phyloP scores from a whole-genome alignment of 2,888 invertebrate species.

The Trichopoda pennipes region DNA sequence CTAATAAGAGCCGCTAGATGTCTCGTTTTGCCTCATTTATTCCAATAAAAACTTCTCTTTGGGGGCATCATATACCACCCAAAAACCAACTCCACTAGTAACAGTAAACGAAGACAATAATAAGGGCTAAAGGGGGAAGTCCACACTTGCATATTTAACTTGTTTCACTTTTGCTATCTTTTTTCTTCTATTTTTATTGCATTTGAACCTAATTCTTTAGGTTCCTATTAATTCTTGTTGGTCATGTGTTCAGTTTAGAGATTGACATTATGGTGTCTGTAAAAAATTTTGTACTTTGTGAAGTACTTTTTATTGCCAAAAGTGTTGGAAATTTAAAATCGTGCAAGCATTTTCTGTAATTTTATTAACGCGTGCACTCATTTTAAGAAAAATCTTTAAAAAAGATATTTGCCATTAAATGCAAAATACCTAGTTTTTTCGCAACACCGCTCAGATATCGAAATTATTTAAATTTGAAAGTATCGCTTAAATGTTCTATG shows the following conservation, averaged over 20 bases:
- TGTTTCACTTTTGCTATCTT: conserved; percentile 40
- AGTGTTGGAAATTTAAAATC: no score
- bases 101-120: conserved; percentile 5
- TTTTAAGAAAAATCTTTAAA: no score
- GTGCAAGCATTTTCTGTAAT: no score
- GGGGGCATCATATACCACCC: conserved; percentile 23
- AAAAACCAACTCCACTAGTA: not conserved
- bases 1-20: conserved; percentile 65
- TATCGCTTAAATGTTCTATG: no score
- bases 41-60: conserved; percentile 45
- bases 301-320: conserved; percentile 7
- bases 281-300: not conserved
- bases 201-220: conserved; percentile 78
- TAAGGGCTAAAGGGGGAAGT: conserved; percentile 22
- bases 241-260: conserved; percentile 68
- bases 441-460: no score
- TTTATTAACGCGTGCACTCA: no score
- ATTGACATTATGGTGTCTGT: not conserved
- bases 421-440: no score
- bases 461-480: no score
- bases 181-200: conserved; percentile 68
- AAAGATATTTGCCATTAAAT: no score
- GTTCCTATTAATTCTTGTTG: conserved; percentile 76
- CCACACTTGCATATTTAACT: conserved; percentile 53
- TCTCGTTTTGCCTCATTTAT: conserved; percentile 69